Evolutionary conservation across 2,888 invertebrate species (phyloP).

Genomic region (Schizotus pectinicornis): DNA sequence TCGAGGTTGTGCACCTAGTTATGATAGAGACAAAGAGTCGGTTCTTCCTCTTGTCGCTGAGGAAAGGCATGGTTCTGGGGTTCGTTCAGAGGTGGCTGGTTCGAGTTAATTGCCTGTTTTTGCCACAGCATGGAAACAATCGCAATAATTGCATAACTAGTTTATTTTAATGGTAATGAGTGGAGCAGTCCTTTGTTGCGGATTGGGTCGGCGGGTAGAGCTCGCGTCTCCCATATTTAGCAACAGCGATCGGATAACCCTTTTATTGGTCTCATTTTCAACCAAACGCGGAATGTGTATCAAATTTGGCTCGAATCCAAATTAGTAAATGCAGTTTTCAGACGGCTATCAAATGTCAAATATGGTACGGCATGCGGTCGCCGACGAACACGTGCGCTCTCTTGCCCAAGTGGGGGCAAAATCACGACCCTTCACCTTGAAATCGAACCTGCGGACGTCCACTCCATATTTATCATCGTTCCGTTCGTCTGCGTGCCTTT

Average conservation of each 20-base stretch:
- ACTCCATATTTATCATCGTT: too few species aligned
- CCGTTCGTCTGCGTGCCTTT: neutral
- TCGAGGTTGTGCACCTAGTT: too few species aligned
- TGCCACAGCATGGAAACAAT: too few species aligned
- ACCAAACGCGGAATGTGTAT: constrained; percentile 56
- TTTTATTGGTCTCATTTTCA: constrained; percentile 54
- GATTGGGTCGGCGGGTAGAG: too few species aligned
- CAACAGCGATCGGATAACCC: constrained; percentile 38
- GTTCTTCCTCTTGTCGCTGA: too few species aligned
- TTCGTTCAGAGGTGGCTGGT: too few species aligned
- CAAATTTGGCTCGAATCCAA: constrained; percentile 59
- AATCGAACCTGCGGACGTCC: constrained; percentile 17
- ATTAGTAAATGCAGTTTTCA: constrained; percentile 57
- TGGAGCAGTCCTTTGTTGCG: too few species aligned
- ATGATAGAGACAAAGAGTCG: too few species aligned
- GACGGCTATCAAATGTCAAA: constrained; percentile 57
- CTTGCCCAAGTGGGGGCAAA: constrained; percentile 30
- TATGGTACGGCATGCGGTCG: constrained; percentile 55
- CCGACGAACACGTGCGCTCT: constrained; percentile 37
- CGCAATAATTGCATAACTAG: too few species aligned
- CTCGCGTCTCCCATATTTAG: constrained; percentile 22
- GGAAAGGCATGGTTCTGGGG: too few species aligned
- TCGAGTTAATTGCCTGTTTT: too few species aligned
- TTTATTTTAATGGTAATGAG: too few species aligned
- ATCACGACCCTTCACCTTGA: constrained; percentile 47